A percentile compares a stretch with the other conserved stretches of the same genome.
These are phyloP conservation scores for Arrhopalites spinosus DNA, from an alignment of 2,888 invertebrate species.

Conservation along the genomic window DNA sequence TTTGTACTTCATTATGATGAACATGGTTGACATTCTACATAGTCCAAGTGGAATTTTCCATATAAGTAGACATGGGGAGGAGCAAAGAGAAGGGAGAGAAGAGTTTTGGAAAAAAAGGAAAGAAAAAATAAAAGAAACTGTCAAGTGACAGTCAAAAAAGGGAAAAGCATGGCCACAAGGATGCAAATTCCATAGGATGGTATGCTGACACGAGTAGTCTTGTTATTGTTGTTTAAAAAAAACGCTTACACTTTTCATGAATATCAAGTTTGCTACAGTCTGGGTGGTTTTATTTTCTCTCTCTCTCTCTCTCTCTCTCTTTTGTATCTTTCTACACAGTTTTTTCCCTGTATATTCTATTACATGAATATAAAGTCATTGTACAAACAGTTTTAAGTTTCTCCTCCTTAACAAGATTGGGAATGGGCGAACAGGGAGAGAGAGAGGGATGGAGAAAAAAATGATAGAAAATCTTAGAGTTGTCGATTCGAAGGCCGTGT, in stretches of 20 bases:
- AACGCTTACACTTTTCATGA: not conserved
- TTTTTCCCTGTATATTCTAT: not conserved
- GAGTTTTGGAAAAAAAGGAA: not conserved
- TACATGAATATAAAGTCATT: not conserved
- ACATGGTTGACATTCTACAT: not conserved
- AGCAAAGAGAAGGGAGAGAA: not conserved
- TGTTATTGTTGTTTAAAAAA: not conserved
- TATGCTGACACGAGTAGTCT: not conserved
- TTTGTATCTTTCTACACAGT: no score
- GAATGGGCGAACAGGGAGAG: slow-evolving; percentile 39
- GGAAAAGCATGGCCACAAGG: not conserved
- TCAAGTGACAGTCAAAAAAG: not conserved
- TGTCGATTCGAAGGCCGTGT: slow-evolving; percentile 43
- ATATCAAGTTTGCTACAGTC: not conserved
- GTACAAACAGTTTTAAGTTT: slow-evolving; percentile 6
- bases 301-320: no score
- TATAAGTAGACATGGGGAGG: no score
- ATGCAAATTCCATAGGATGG: not conserved
- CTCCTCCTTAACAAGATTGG: slow-evolving; percentile 16
- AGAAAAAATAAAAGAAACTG: no score
- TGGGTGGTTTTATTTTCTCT: not conserved
- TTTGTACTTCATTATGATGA: no score
- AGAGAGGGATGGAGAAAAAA: slow-evolving; percentile 35
- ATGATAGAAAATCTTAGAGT: slow-evolving; percentile 44
- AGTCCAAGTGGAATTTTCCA: not conserved